Evolutionary conservation across 2,888 invertebrate species (phyloP), one percentile per base, ranked within the genome.

Genomic region (Dicyrtoma fusca): DNA sequence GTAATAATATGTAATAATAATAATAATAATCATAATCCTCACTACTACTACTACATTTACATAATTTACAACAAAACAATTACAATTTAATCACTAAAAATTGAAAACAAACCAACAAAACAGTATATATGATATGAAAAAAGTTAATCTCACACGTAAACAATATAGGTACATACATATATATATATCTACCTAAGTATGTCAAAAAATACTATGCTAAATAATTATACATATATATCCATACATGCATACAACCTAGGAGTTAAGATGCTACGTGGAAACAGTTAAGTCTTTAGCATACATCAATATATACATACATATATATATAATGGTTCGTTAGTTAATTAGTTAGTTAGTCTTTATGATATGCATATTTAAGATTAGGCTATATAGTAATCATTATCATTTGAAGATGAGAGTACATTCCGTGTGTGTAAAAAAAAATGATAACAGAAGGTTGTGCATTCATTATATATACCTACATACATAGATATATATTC

Each of bases 371-470:
- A 23, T 26, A 34, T 61, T 10, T 23, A 34, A 5, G 4, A 34
- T 34, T 34, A 5, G 8, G 34, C 34, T n/a, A n/a, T n/a, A n/a
- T n/a, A 25, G n/a, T 21, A 63, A 45, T 23, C 26, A 63, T 10
- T 11, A 34, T 34, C 13, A 14, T 62, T 47, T 44, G 26, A 55
- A 53, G 42, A 34, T 53, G 42, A 66, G 53, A 42, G 44, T 53
- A 53, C 63, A 71, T 64, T 49, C 69, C 62, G 62, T 73, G 69
- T 45, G 59, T 70, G 73, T 73, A 64, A 59, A 59, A 47, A 69
- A 69, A 66, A 59, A 69, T 45, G 69, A 55, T 66, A 63, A 63
- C 63, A 72, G 65, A 72, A 72, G 72, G 72, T 72, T 72, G 72
- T 72, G 72, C 72, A 72, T 72, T 72, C 68, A 62, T 49, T 65